Base-by-base conservation (phyloP, 2,113 vertebrate genomes). In the Dendropsophus ebraccatus region DNA sequence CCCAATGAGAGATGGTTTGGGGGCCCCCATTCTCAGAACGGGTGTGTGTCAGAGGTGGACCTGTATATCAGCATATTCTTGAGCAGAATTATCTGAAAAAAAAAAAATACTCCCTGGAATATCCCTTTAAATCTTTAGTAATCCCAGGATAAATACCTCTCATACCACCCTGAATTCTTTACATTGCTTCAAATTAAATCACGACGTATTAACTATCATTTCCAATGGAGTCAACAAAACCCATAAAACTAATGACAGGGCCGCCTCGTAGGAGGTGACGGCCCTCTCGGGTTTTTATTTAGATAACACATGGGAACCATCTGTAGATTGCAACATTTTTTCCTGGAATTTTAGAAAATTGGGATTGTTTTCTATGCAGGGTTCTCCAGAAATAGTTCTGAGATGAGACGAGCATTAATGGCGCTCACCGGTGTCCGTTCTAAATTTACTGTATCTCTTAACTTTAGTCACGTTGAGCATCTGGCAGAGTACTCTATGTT, bases 311-410 rank as follows among this genome's bases (percentile, higher is more conserved):
- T 49, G 72, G 70, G 49, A 76, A 19, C 17, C 54, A 84, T 74
- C n/a, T 65, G 83, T 0, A 30, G 72, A 75, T 84, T 84, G 54
- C 83, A 76, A 84, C 83, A 84, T 84, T 72, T 84, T 69, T 84
- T 73, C 72, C 37, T 32, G 56, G 83, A 62, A 76, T 65, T 76
- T 30, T 4, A 49, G 25, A 76, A 45, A 62, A 17, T 47, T 5
- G 5, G 25, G 28, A 32, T 23, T 23, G 4, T 83, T 70, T 82
- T 25, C 80, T 69, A 25, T 28, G 78, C 0, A 65, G 37, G 58
- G 67, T 69, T 23, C 47, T 56, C 37, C 54, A 84, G 54, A 65
- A 84, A 84, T 84, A 76, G 54, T 76, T 84, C 52, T 23, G 52
- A 65, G 45, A 84, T 76, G 83, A 76, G 41, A 49, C 47, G 21